Conservation (phyloP, 2,888 invertebrate species). For the Imbricaverruca yamaguchii region DNA sequence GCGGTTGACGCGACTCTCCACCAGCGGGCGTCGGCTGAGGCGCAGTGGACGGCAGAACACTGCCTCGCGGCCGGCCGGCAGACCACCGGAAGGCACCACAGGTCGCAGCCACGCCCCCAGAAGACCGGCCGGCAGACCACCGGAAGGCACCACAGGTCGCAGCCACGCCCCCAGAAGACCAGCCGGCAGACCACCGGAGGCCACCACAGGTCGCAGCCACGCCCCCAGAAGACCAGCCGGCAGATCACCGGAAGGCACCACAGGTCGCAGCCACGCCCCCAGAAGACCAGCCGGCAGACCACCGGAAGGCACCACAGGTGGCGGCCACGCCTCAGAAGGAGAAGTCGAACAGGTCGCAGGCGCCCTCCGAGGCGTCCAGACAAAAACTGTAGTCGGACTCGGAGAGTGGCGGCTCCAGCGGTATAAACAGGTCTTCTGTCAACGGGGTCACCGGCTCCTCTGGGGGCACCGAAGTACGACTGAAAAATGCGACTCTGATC, state of each 20-base stretch:
- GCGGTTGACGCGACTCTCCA: neutral
- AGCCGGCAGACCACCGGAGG: neutral
- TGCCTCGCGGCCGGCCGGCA: too few relatives aligned
- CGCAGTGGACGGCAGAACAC: too few relatives aligned
- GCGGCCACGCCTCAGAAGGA: constrained; percentile 27
- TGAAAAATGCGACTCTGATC: neutral
- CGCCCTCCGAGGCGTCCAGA: constrained; percentile 81
- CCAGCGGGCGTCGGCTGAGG: too few relatives aligned
- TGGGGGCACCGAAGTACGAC: neutral
- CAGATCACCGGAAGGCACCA: too few relatives aligned
- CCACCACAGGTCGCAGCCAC: too few relatives aligned
- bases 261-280: too few relatives aligned
- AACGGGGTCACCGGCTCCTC: neutral
- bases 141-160: neutral
- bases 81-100: too few relatives aligned
- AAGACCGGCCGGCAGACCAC: neutral
- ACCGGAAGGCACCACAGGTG: too few relatives aligned
- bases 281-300: too few relatives aligned
- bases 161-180: neutral
- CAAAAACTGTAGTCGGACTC: constrained; percentile 90
- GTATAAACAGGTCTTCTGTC: constrained; percentile 51
- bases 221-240: too few relatives aligned
- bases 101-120: too few relatives aligned
- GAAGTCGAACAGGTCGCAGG: constrained; percentile 79
- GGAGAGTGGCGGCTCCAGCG: constrained; percentile 82